Percentiles rank a stretch among this genome's conserved stretches.
Evolutionary conservation across 2,113 vertebrate genomes (phyloP).

Genomic region (Ctenomys sociabilis): DNA sequence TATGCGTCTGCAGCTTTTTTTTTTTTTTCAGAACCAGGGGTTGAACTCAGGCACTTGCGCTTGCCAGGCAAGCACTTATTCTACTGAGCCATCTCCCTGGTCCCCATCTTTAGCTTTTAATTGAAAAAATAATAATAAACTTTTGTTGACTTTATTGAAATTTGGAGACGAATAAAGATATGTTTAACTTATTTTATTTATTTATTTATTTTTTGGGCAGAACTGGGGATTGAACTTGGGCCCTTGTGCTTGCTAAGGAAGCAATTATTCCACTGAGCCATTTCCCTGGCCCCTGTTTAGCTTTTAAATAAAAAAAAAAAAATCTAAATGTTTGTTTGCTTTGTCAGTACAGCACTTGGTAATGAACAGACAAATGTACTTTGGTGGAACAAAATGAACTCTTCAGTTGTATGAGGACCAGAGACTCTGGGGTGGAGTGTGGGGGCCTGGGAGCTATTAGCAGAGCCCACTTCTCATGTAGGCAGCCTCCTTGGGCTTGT

Average conservation of each 20-base stretch:
- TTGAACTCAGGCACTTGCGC: too few relatives aligned
- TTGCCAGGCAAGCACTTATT: too few relatives aligned
- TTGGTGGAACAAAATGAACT: neutral
- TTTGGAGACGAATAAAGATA: neutral
- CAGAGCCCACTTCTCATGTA: too few relatives aligned
- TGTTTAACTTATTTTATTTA: too few relatives aligned
- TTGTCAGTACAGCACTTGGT: neutral
- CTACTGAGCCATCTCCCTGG: too few relatives aligned
- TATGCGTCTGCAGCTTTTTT: neutral
- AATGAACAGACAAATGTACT: neutral
- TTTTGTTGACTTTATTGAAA: neutral
- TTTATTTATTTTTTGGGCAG: too few relatives aligned
- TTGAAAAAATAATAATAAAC: neutral
- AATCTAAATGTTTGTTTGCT: neutral
- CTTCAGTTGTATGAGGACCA: neutral
- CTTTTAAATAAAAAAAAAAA: neutral
- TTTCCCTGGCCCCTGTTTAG: too few relatives aligned
- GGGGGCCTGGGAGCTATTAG: too few relatives aligned
- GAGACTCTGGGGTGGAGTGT: neutral
- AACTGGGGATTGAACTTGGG: too few relatives aligned
- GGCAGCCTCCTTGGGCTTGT: neutral
- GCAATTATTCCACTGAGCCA: too few relatives aligned
- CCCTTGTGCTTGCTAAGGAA: too few relatives aligned
- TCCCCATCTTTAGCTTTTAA: neutral
- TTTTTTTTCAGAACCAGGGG: too few relatives aligned